phyloP scores from a whole-genome alignment of 2,113 vertebrate genomes.

The Lanius ludovicianus region DNA sequence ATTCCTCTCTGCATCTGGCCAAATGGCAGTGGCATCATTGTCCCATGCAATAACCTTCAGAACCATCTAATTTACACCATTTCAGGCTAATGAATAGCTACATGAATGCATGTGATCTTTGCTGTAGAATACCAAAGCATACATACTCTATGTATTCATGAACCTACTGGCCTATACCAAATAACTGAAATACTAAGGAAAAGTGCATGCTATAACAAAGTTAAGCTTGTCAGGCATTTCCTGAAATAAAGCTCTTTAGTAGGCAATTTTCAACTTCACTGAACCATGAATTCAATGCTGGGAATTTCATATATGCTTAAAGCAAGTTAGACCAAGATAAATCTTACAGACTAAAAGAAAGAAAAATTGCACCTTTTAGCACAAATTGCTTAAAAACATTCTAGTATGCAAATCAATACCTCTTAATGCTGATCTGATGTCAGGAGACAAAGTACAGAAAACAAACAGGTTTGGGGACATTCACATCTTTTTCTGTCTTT shows the following conservation, averaged over 20 bases:
- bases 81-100: not conserved
- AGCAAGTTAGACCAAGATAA: not conserved
- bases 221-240: not conserved
- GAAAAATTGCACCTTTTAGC: not conserved
- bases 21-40: not conserved
- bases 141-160: not conserved
- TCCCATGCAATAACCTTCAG: not conserved
- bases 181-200: not conserved
- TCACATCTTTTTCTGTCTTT: not conserved
- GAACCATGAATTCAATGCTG: not conserved
- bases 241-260: not conserved
- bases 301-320: not conserved
- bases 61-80: not conserved
- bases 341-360: not conserved
- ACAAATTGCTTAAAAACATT: not conserved
- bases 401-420: not conserved
- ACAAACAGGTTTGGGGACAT: not conserved
- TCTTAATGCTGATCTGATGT: not conserved
- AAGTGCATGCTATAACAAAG: not conserved
- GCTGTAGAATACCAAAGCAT: not conserved
- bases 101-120: not conserved
- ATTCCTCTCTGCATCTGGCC: not conserved
- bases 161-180: not conserved
- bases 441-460: not conserved
- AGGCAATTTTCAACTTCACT: not conserved